phyloP scores from a whole-genome alignment of 2,888 invertebrate genomes.

The Seladonia tumulorum region DNA sequence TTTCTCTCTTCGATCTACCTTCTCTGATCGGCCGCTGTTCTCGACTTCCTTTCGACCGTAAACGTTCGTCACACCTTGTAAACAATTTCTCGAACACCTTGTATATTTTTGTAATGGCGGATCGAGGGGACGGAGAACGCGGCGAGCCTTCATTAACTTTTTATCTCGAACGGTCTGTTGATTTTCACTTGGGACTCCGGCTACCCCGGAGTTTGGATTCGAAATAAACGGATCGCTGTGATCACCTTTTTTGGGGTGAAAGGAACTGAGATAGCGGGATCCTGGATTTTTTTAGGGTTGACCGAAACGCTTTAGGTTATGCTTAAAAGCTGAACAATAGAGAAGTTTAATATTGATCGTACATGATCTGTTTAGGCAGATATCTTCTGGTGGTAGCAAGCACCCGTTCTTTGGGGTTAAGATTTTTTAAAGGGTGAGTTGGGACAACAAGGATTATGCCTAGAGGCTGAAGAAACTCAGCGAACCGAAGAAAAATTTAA shows the following conservation, averaged over 20 bases:
- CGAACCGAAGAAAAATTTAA: no score
- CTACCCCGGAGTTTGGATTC: not conserved
- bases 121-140: not conserved
- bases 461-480: no score
- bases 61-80: conserved; percentile 26
- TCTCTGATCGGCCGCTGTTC: not conserved
- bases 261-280: not conserved
- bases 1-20: not conserved
- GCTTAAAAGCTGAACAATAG: no score
- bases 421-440: no score
- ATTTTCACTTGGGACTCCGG: not conserved
- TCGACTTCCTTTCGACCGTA: not conserved
- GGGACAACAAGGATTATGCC: no score
- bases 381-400: no score
- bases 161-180: not conserved
- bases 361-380: no score
- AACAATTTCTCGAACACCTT: conserved; percentile 1
- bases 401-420: no score
- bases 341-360: no score
- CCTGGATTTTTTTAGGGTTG: not conserved
- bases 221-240: not conserved
- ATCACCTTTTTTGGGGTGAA: not conserved
- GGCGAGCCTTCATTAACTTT: not conserved
- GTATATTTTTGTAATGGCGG: conserved; percentile 11
- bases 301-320: no score